Evolutionary conservation across 2,797 vertebrate species (phyloP), one percentile per base, ranked within the genome.

Genomic region (Rhincodon typus): DNA sequence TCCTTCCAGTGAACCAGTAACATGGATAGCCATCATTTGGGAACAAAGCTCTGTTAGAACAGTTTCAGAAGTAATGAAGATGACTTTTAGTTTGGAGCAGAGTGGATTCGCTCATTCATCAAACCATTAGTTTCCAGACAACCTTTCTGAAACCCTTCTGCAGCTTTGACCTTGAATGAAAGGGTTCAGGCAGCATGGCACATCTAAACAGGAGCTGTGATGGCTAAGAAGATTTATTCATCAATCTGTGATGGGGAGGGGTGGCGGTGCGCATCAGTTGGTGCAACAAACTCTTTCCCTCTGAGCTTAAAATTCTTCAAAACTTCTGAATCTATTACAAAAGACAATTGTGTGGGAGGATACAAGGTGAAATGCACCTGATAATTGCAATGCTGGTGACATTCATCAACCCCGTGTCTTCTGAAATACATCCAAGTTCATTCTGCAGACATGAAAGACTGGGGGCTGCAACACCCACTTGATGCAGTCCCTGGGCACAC

Each of bases 151-250:
- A 79, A 19, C 6, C 90, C 67, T 67, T 38, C 90, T 93, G 67
- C n/a, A 23, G 90, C 62, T 42, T 38, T 93, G 90, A 93, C 90
- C 90, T 67, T n/a, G 90, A 93, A 67, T 12, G 34, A 93, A 67
- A 38, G 19, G 6, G 90, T 93, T 67, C 90, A 38, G 90, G 34
- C 66, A 93, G 15, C 87, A 34, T 30, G n/a, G 0, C 30, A 42
- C 62, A 25, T 93, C 62, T 38, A 93, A 38, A 25, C 62, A 38
- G 90, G 90, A 42, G 62, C 62, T 93, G 57, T 91, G 90, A 67
- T 34, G 67, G 0, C 5, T 67, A 38, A 27, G 17, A 4, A 42
- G 34, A 67, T 42, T 19, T 93, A 67, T 67, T 93, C 90, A 93
- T 93, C 62, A 93, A 69, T 12, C 23, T 21, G 10, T 62, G 87